Evolutionary conservation across 2,888 invertebrate genomes (phyloP), one percentile per base, ranked within the genome.

Genomic region (Plusia festucae): DNA sequence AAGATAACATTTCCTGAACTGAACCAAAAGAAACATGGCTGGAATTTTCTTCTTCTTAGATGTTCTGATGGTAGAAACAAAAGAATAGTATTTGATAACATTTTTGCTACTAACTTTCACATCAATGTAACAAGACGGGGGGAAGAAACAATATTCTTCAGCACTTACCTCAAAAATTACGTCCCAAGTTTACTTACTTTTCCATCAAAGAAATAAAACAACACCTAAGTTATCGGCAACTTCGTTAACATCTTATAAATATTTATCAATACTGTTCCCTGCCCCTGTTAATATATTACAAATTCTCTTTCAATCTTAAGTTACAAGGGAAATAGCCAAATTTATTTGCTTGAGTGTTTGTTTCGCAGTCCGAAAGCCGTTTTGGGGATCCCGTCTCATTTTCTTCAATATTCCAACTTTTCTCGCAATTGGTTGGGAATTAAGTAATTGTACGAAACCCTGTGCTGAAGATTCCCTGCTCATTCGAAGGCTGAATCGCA

Each of bases 161-260:
- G n/a, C 18, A 20, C 46, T 20, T 49, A 49, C 49, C 40, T 40
- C n/a, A n/a, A 40, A 40, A 40, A 40, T 40, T 40, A 22, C 15
- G 2, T 52, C 11, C 1, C 55, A 59, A 18, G 53, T 66, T 56
- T 22, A 49, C 18, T 20, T 49, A 30, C 13, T 34, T 46, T 60
- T 20, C 8, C 56, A 51, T 68, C 20, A 53, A 8, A 53, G 24
- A 66, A 58, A 60, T 34, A 57, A 73, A 75, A 70, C 40, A 64
- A 59, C 63, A 59, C 51, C 52, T 46, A 58, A 76, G 81, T 64
- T 63, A 60, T 64, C 64, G 20, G 34, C 53, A 60, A 60, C 65
- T 63, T 63, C 53, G 65, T 74, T 70, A 76, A 70, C 68, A 61
- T 66, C 74, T 75, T 68, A 69, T 78, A 78, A 70, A 80, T 80